Base-by-base conservation (phyloP, 1,140 invertebrate species). In the Asobara japonica region DNA sequence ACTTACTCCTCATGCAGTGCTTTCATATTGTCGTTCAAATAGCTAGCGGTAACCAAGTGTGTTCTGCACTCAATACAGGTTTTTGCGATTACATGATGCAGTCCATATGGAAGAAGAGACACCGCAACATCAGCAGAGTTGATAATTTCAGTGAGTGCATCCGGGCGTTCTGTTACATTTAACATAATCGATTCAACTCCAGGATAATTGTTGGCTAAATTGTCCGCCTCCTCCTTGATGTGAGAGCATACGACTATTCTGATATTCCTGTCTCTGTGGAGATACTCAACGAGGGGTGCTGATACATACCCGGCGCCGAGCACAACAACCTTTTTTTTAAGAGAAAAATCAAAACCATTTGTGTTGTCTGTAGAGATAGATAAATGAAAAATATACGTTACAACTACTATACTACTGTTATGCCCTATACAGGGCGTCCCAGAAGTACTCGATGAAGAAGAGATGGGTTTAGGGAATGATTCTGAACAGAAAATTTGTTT, bases 1-100 rank as follows among this genome's bases (percentile, higher is more conserved):
- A 72, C 91, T 91, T 82, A 95, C 94, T 89, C 90, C 11, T 95
- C 84, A 77, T 99, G 92, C 2, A 99, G 83, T 0, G 91, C 90
- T 72, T 90, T 91, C 79, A 99, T 94, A 76, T 95, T 91, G 0
- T 95, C 93, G 4, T 93, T 94, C 22, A 96, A 91, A 79, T 99
- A 99, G 69, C 96, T 98, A 0, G 97, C 97, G 0, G 98, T 99
- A 1, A 99, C 96, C 92, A 99, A 93, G 82, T 99, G 96, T 0
- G 92, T 94, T 48, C 92, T 91, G 66, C 94, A 89, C 2, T 91
- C 89, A 36, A 99, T 97, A 79, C 98, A 99, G 29, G 92, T 90
- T 75, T 93, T 91, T 0, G 97, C 98, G 0, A 95, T 91, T 18
- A 92, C 84, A 2, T 94, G 93, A 84, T 99, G 98, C 11, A 98